Percentiles rank a stretch among this genome's conserved stretches.
Conservation (phyloP, 2,888 invertebrate species). For the Mesopsocus fuscifrons region DNA sequence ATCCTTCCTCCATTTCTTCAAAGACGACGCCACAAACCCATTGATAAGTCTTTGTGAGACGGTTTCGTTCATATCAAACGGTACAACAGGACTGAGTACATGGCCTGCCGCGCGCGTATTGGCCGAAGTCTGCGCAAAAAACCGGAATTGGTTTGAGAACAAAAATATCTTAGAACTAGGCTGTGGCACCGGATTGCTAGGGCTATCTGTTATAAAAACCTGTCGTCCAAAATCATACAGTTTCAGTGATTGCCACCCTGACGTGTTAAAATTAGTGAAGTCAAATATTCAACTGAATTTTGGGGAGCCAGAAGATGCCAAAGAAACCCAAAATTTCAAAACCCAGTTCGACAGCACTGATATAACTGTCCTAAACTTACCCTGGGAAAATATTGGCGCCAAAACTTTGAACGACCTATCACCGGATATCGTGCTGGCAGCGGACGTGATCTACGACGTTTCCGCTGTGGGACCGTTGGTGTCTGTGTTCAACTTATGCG, state of each 20-base stretch:
- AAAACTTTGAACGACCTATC: slow-evolving; percentile 14
- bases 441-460: slow-evolving; percentile 38
- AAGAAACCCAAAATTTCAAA: not conserved
- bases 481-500: slow-evolving; percentile 15
- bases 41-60: slow-evolving; percentile 42
- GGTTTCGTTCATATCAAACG: slow-evolving; percentile 48
- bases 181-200: slow-evolving; percentile 49
- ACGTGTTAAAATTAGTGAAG: slow-evolving; percentile 39
- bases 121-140: slow-evolving; percentile 45
- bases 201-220: slow-evolving; percentile 36
- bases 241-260: slow-evolving; percentile 48
- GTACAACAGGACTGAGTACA: slow-evolving; percentile 59
- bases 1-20: slow-evolving; percentile 41
- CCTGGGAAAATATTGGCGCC: slow-evolving; percentile 31
- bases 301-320: not conserved
- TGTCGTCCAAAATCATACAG: slow-evolving; percentile 34
- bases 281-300: slow-evolving; percentile 45
- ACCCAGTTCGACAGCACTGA: not conserved
- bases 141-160: slow-evolving; percentile 29
- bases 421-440: slow-evolving; percentile 34
- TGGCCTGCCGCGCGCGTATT: slow-evolving; percentile 61
- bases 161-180: slow-evolving; percentile 54
- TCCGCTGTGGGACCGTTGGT: slow-evolving; percentile 15
- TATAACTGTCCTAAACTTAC: slow-evolving; percentile 23
- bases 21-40: slow-evolving; percentile 27